Base-by-base conservation (phyloP, 2,113 vertebrate genomes). In the Calidris pugnax region DNA sequence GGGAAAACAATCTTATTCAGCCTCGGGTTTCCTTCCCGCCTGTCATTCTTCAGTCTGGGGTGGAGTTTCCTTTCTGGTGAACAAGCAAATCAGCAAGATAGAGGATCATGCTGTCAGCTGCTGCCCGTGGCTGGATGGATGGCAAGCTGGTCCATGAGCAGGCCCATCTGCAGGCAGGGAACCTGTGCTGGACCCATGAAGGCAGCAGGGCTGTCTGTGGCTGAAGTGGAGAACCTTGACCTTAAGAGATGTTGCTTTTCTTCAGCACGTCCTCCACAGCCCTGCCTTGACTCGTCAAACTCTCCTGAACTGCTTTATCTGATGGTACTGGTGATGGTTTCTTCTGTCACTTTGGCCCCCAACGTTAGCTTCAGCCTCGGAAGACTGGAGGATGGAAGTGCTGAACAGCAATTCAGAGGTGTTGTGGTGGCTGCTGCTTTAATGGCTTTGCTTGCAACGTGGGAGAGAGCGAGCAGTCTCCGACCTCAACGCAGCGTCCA, bases 51-150 rank as follows among this genome's bases (percentile, higher is more conserved):
- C 37, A 80, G 22, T 45, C 59, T 59, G 39, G n/a, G 64, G 85
- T 93, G 48, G 87, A 74, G 93, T 92, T 96, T 97, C 95, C 95
- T 89, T 86, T 85, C 51, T 51, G 51, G 18, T 37, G 21, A 93
- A 8, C 10, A 32, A 39, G 19, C 55, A 86, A 16, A 84, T 63
- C 0, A 0, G 47, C 45, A 43, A 66, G 53, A 64, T 30, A 8
- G 10, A 50, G 63, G 43, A 21, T 66, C 30, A 14, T 7, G 0
- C 15, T 35, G 39, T n/a, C 43, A 64, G 28, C 53, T 2, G 2
- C 37, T 82, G 77, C 56, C 32, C 2, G 3, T 43, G 53, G 26
- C 57, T 77, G 59, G 23, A 33, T 83, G 41, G 56, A 3, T 23
- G 67, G 50, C 55, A 23, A 24, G 24, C 33, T 28, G 48, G 26